Conservation (phyloP, 2,113 vertebrate genomes). For the Xenopus tropicalis region DNA sequence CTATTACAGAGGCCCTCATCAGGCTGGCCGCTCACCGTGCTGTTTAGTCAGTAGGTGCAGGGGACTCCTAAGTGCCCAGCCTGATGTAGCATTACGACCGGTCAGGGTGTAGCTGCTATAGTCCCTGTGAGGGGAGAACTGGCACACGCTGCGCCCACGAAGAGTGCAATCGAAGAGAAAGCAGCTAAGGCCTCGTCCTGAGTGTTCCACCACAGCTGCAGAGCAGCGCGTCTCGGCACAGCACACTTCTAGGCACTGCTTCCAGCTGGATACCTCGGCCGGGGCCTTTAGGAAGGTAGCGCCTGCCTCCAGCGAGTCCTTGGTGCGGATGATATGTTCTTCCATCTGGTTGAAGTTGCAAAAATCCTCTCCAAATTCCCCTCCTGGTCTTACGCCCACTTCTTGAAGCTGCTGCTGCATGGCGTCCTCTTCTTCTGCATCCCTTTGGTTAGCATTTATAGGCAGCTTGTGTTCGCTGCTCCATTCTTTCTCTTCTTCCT, state of each 20-base stretch:
- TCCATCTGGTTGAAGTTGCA: slow-evolving; percentile 53
- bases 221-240: slow-evolving; percentile 81
- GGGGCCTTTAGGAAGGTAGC: slow-evolving; percentile 82
- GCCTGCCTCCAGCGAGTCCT: slow-evolving; percentile 83
- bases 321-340: slow-evolving; percentile 86
- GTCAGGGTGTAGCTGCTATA: slow-evolving; percentile 77
- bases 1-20: no score
- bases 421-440: slow-evolving; percentile 47
- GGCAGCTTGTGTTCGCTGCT: slow-evolving; percentile 16
- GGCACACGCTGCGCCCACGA: slow-evolving; percentile 74
- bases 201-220: slow-evolving; percentile 76
- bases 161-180: slow-evolving; percentile 88
- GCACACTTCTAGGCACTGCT: slow-evolving; percentile 83
- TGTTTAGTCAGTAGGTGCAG: not conserved
- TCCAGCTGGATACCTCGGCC: slow-evolving; percentile 67
- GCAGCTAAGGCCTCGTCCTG: slow-evolving; percentile 63
- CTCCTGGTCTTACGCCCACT: not conserved
- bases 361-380: slow-evolving; percentile 37
- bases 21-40: not conserved
- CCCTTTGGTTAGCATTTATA: not conserved
- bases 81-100: slow-evolving; percentile 16
- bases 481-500: slow-evolving; percentile 39
- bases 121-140: slow-evolving; percentile 78
- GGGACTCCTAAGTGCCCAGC: not conserved
- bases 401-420: slow-evolving; percentile 41